Percentiles rank a stretch among this genome's conserved stretches.
Conservation (phyloP, 2,888 invertebrate species). For the Brachycybe producta region DNA sequence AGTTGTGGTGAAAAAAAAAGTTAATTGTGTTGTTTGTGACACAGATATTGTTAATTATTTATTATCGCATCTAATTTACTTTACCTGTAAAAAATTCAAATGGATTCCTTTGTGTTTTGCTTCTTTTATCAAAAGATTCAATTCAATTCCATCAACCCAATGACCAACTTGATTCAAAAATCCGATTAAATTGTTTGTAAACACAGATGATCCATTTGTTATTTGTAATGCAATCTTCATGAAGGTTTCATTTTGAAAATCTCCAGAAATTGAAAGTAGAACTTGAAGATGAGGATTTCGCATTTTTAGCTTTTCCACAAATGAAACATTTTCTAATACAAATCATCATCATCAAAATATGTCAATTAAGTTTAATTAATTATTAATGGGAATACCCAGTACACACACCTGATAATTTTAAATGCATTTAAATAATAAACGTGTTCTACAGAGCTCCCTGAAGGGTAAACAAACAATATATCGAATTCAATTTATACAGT, state of each 20-base stretch:
- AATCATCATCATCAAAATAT: background rate
- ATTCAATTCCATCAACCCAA: slow-evolving; percentile 10
- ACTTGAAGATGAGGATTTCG: background rate
- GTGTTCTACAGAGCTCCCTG: too few species aligned
- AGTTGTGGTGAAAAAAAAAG: background rate
- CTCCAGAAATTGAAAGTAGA: slow-evolving; percentile 6
- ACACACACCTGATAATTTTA: too few species aligned
- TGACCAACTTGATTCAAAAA: background rate
- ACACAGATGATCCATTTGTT: background rate
- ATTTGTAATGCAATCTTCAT: background rate
- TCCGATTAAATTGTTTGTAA: background rate
- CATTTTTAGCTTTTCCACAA: slow-evolving; percentile 3
- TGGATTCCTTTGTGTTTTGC: background rate
- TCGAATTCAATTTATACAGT: too few species aligned
- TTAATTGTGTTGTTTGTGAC: too few species aligned
- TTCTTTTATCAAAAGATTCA: background rate
- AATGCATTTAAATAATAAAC: too few species aligned
- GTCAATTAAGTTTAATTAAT: too few species aligned
- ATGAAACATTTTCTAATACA: slow-evolving; percentile 9
- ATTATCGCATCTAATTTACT: background rate
- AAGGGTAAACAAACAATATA: too few species aligned
- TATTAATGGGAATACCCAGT: too few species aligned
- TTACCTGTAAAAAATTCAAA: slow-evolving; percentile 1
- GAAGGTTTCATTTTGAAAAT: background rate
- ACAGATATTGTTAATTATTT: background rate